Percentiles rank a stretch among this genome's conserved stretches.
Conservation (phyloP, 2,797 vertebrate genomes). For the Pseudomugil tenellus region DNA sequence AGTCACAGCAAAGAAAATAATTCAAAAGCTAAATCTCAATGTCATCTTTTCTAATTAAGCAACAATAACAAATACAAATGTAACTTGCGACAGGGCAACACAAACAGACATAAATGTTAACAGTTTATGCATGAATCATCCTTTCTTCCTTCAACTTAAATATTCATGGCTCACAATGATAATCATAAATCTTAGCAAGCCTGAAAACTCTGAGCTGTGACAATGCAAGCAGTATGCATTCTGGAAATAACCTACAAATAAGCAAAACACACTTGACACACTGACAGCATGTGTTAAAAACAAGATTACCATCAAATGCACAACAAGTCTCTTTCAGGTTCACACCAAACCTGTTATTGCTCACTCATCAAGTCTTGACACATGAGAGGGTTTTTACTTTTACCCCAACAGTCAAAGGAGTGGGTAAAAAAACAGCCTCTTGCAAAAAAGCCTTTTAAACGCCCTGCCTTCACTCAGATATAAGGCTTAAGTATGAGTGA, state of each 20-base stretch:
- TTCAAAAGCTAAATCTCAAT: too few species aligned
- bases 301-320: constrained; percentile 13
- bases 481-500: constrained; percentile 8
- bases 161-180: constrained; percentile 1
- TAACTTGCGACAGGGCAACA: too few species aligned
- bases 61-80: too few species aligned
- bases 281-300: constrained; percentile 33
- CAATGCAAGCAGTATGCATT: constrained; percentile 17
- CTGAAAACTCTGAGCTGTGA: constrained; percentile 22
- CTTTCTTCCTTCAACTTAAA: constrained; percentile 15
- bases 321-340: neutral
- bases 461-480: constrained; percentile 4
- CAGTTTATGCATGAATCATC: neutral
- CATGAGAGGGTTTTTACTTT: constrained; percentile 25
- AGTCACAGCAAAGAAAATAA: too few species aligned
- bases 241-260: constrained; percentile 23
- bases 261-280: constrained; percentile 32
- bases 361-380: constrained; percentile 11
- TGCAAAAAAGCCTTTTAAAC: constrained; percentile 13
- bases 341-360: constrained; percentile 9
- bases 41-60: too few species aligned
- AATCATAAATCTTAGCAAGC: constrained; percentile 22
- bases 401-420: constrained; percentile 1
- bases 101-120: too few species aligned
- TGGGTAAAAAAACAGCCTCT: constrained; percentile 11